Base-by-base conservation (phyloP, 1,140 invertebrate species). In the Macrotrachela quadricornifera region DNA sequence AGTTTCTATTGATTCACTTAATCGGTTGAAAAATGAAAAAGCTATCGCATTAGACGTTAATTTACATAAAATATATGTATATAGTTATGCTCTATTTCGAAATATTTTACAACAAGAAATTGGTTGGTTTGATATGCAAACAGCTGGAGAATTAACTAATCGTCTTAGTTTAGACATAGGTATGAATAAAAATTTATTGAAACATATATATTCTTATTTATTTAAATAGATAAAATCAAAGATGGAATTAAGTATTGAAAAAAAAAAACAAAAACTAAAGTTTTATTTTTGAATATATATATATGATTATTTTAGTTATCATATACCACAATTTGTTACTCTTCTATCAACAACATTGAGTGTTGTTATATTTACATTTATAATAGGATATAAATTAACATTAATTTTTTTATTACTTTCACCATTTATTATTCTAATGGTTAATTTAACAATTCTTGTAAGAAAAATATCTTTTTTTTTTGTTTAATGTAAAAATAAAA, bases 341-440 rank as follows among this genome's bases (percentile, higher is more conserved):
- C 21, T 51, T 16, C 6, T 51, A 39, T 18, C 2, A 36, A 3
- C 17, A 16, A 36, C 12, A 16, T n/a, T 49, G 17, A n/a, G 15
- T 41, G 18, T 30, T 44, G 18, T 37, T 40, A 39, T 56, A 12
- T 21, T 61, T 12, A 65, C 64, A 1, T 66, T 70, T 59, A 48
- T 59, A 10, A 61, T 62, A 47, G 65, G 66, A 14, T 70, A 67
- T 67, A 64, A 69, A 52, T 59, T 70, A 14, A 62, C 63, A 0
- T 55, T 70, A 2, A 64, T 69, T 3, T 64, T 66, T 37, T 45
- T 66, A 14, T 59, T 66, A 8, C 60, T 66, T 1, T 62, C 61
- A 51, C 68, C 68, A n/a, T 41, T 64, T 0, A 46, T 70, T 17
- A 51, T 38, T 10, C 13, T 51, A 12, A 40, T n/a, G 43, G 39